Conservation (phyloP, 2,113 vertebrate genomes). For the Nycticebus coucang region DNA sequence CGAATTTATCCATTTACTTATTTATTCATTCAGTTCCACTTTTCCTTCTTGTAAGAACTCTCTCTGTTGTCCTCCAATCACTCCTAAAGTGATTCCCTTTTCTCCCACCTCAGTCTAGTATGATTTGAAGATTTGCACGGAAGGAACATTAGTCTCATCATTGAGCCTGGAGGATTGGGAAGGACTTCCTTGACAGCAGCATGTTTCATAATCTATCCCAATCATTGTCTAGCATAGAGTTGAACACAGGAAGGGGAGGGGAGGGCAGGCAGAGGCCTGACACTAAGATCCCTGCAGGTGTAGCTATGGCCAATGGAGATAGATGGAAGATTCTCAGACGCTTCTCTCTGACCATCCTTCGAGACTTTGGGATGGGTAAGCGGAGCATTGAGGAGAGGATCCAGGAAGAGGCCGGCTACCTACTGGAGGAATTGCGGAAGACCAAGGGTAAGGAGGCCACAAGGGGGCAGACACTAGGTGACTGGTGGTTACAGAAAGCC, state of each 20-base stretch:
- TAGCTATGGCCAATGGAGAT: constrained; percentile 75
- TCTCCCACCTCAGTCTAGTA: background rate
- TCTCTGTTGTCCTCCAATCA: background rate
- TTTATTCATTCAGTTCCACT: background rate
- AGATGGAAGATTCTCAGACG: constrained; percentile 82
- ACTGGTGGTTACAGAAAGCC: background rate
- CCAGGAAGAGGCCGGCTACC: constrained; percentile 81
- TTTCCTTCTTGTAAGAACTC: background rate
- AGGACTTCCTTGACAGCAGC: background rate
- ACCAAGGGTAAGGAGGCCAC: constrained; percentile 80
- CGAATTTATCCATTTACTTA: background rate
- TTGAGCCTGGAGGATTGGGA: background rate
- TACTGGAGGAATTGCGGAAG: constrained; percentile 81
- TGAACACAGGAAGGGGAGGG: background rate
- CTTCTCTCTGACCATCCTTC: constrained; percentile 82
- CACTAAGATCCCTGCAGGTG: constrained; percentile 15
- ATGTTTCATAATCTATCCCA: background rate
- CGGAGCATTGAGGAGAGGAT: constrained; percentile 84
- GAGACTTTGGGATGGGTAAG: constrained; percentile 86
- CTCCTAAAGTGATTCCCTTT: background rate
- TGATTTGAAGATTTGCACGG: background rate
- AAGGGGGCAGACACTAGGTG: no score
- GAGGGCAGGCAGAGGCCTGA: background rate
- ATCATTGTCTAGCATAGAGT: background rate
- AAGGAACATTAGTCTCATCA: background rate